Conservation (phyloP, 2,113 vertebrate genomes). For the Antechinus flavipes region DNA sequence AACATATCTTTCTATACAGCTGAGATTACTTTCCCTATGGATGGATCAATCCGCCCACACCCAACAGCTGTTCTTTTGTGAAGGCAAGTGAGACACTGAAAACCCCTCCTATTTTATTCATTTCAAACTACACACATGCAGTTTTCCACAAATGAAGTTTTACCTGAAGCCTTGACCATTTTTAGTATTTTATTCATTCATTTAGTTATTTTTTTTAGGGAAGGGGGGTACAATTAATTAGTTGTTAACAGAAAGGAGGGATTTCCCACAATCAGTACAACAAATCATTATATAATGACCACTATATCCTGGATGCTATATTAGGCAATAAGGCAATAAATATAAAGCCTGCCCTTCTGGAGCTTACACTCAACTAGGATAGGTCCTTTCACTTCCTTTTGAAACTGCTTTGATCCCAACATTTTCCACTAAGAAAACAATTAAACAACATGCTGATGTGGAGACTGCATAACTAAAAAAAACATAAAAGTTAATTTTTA, state of each 20-base stretch:
- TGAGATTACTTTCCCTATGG: background rate
- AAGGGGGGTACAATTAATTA: background rate
- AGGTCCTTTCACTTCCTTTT: background rate
- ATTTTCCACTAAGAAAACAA: background rate
- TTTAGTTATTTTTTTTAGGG: background rate
- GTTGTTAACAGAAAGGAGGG: background rate
- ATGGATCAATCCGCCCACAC: constrained; percentile 7
- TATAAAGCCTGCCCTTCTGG: background rate
- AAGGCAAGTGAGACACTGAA: background rate
- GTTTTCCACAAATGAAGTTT: background rate
- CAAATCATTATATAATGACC: background rate
- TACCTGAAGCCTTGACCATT: background rate
- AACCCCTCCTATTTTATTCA: background rate
- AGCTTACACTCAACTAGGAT: background rate
- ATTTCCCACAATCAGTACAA: background rate
- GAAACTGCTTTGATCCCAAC: background rate
- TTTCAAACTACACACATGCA: background rate
- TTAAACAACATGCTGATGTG: background rate
- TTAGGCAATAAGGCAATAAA: too few relatives aligned
- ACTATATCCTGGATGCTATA: background rate
- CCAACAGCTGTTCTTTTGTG: background rate
- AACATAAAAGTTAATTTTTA: background rate
- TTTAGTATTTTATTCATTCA: background rate
- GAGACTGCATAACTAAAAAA: background rate
- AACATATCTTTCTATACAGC: background rate